Base-by-base conservation (phyloP, 2,113 vertebrate genomes). In the Turdus rufiventris region DNA sequence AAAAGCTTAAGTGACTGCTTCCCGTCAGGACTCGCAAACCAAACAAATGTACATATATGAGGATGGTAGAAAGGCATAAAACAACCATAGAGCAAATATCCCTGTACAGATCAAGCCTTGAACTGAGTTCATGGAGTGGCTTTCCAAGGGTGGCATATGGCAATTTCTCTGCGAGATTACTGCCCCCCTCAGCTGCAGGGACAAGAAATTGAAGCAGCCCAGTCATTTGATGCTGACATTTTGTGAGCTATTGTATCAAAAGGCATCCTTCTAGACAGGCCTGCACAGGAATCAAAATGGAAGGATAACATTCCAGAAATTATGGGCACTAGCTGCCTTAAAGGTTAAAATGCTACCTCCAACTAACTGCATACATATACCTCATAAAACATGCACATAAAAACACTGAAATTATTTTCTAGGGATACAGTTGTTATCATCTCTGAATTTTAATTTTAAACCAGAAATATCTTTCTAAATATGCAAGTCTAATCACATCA, bases 21-120 rank as follows among this genome's bases (percentile, higher is more conserved):
- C 8, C 4, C 1, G 0, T 38, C 45, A 76, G 66, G 40, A 79
- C 19, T 57, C 14, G 40, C 48, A 68, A 75, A 91, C 6, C 28
- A 60, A 86, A 48, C 51, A 57, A 56, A 63, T 4, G 12, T 13
- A 58, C 2, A 3, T 6, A 15, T 8, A 20, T 3, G 25, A 82
- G 23, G 29, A 76, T 16, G n/a, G 13, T 8, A 62, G 10, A 62
- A 85, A 76, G n/a, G 61, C 48, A 56, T 8, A 58, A 76, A 50
- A 53, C 0, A 2, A 72, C 20, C 0, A 0, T 6, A 48, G 6
- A 57, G 47, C 14, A 75, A 77, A 63, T 1, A 4, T 26, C 8
- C 25, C 31, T 5, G 14, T 19, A 38, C 8, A 50, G 45, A 85
- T 5, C 3, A 0, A 91, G 36, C 28, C 54, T 50, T 58, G 42